Evolutionary conservation across 2,888 invertebrate species (phyloP), one percentile per base, ranked within the genome.

Genomic region (Rosalia funebris): DNA sequence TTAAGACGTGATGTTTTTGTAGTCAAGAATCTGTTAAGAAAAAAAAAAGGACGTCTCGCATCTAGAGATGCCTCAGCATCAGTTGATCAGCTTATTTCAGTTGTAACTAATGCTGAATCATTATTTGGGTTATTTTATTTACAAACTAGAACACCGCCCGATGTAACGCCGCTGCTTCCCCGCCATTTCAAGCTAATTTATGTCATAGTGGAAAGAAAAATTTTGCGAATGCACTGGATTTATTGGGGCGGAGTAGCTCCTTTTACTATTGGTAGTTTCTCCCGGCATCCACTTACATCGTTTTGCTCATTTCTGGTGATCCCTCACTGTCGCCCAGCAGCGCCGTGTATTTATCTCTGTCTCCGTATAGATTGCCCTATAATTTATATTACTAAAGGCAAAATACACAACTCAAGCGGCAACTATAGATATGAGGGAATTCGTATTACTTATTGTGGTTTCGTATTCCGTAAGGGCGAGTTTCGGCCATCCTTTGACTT

Each of bases 261-360:
- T 66, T 57, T 65, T 52, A 65, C 66, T 65, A 64, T 62, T 57
- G 69, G 68, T 68, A 68, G 69, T 71, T 69, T 72, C 71, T 65
- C 69, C 68, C 61, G 71, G 69, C 67, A 74, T 71, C 71, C 73
- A 72, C 71, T 74, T 75, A 73, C 72, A 74, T 71, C 71, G 70
- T 71, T 74, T 69, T 74, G 72, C 73, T 71, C 72, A 75, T 75
- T 74, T 72, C 72, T 60, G 70, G 65, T 64, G 68, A 76, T 75
- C 74, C 56, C 66, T 76, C 75, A 75, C 70, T 72, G 76, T 74
- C 76, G 72, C 66, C 65, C 61, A 48, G 60, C 62, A 65, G 65
- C 63, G 60, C 66, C 63, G 59, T 71, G 67, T 74, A 76, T 76
- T 74, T 73, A 72, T 76, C 74, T 71, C 70, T 60, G 74, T 71